Evolutionary conservation across 2,888 invertebrate genomes (phyloP).

Genomic region (Axea sp.): DNA sequence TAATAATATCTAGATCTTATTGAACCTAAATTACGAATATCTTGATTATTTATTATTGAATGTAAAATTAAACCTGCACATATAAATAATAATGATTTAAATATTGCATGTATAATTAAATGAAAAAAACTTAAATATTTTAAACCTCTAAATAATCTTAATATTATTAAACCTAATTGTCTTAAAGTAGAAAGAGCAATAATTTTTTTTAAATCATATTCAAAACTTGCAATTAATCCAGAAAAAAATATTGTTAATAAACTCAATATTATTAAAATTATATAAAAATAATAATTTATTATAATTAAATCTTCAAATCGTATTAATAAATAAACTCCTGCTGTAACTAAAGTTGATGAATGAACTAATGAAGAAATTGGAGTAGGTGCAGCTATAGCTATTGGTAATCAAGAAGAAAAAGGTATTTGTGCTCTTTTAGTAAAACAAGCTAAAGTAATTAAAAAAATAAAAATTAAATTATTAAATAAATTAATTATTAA

Average conservation of each 20-base stretch:
- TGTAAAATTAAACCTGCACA: conserved; percentile 87
- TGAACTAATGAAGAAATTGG: conserved; percentile 88
- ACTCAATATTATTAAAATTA: conserved; percentile 67
- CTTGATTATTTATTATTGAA: conserved; percentile 83
- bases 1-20: too few relatives aligned
- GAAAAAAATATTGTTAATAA: conserved; percentile 83
- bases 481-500: conserved; percentile 76
- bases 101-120: conserved; percentile 86
- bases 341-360: conserved; percentile 89
- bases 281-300: neutral
- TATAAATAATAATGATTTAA: conserved; percentile 88
- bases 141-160: conserved; percentile 82
- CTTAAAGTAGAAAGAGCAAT: conserved; percentile 89
- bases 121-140: conserved; percentile 85
- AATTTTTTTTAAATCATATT: conserved; percentile 87
- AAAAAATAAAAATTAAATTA: conserved; percentile 66
- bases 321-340: conserved; percentile 87
- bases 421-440: conserved; percentile 91
- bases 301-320: conserved; percentile 74
- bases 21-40: conserved; percentile 85
- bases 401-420: conserved; percentile 88
- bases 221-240: conserved; percentile 83
- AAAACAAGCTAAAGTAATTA: conserved; percentile 81
- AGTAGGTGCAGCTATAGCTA: conserved; percentile 88
- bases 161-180: conserved; percentile 87